phyloP scores from a whole-genome alignment of 2,113 vertebrate species.

The Melanotaenia duboulayi region DNA sequence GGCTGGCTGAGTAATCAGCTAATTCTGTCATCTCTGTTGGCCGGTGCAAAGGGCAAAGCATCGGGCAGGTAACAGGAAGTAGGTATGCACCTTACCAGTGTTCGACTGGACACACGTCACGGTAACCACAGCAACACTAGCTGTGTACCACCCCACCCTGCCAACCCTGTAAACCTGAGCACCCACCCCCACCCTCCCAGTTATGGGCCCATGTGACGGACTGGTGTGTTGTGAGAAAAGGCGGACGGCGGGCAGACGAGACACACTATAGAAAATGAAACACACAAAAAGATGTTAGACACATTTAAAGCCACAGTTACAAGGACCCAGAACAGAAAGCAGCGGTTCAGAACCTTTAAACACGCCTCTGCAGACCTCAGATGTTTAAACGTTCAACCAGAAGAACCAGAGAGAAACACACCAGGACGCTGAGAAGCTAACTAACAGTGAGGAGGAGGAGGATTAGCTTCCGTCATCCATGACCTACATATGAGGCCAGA shows the following conservation, averaged over 20 bases:
- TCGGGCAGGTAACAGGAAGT: conserved; percentile 67
- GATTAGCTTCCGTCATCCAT: conserved; percentile 31
- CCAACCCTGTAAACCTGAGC: neutral
- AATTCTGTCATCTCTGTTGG: conserved; percentile 42
- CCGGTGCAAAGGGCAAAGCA: conserved; percentile 59
- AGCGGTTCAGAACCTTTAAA: conserved; percentile 76
- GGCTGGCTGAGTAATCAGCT: conserved; percentile 47
- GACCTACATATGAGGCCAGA: too few relatives aligned
- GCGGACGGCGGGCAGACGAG: conserved; percentile 68
- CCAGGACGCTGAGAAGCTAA: conserved; percentile 52
- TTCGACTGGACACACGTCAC: conserved; percentile 59
- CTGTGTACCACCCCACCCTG: conserved; percentile 9
- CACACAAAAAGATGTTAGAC: conserved; percentile 82
- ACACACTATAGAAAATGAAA: conserved; percentile 79
- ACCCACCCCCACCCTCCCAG: neutral
- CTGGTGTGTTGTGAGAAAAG: conserved; percentile 58
- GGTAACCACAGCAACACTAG: conserved; percentile 57
- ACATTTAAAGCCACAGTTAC: conserved; percentile 76
- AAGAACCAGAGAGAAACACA: conserved; percentile 62
- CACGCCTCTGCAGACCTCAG: neutral
- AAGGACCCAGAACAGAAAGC: conserved; percentile 49
- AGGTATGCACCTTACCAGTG: conserved; percentile 74
- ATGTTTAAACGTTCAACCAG: conserved; percentile 79
- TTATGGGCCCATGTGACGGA: conserved; percentile 47
- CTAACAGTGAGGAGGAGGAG: conserved; percentile 45